Evolutionary conservation across 2,113 vertebrate genomes (phyloP), one percentile per base, ranked within the genome.

Genomic region (Melanotaenia duboulayi): DNA sequence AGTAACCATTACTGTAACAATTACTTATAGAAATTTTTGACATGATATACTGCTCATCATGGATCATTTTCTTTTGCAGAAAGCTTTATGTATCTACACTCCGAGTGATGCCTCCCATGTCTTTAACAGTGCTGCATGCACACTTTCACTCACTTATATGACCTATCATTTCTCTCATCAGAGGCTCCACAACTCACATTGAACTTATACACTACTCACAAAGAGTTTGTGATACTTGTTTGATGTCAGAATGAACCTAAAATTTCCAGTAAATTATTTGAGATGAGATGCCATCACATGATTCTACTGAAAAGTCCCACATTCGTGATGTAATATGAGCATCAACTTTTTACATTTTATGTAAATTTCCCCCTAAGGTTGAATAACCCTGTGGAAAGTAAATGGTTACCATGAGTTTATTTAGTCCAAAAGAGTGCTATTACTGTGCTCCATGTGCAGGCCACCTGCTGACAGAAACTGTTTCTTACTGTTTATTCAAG

Each of bases 201-300:
- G 48, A 57, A 76, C 16, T 55, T 58, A 66, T 46, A 51, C n/a
- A n/a, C n/a, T n/a, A n/a, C n/a, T n/a, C 6, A 79, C 12, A 68
- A 16, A 65, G 22, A n/a, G n/a, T n/a, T n/a, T n/a, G n/a, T n/a
- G n/a, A n/a, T n/a, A n/a, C n/a, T n/a, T n/a, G n/a, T n/a, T n/a
- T n/a, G n/a, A n/a, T n/a, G n/a, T n/a, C n/a, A n/a, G n/a, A n/a
- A n/a, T n/a, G n/a, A n/a, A n/a, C n/a, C n/a, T n/a, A n/a, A n/a
- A n/a, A n/a, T n/a, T n/a, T n/a, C n/a, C n/a, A n/a, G n/a, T n/a
- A n/a, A n/a, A n/a, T n/a, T n/a, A n/a, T n/a, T n/a, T n/a, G n/a
- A n/a, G n/a, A n/a, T n/a, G n/a, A n/a, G n/a, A n/a, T n/a, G n/a
- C n/a, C n/a, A n/a, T n/a, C n/a, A n/a, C n/a, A n/a, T n/a, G n/a